phyloP scores from a whole-genome alignment of 2,888 invertebrate species.

The Caenorhabditis wallacei region DNA sequence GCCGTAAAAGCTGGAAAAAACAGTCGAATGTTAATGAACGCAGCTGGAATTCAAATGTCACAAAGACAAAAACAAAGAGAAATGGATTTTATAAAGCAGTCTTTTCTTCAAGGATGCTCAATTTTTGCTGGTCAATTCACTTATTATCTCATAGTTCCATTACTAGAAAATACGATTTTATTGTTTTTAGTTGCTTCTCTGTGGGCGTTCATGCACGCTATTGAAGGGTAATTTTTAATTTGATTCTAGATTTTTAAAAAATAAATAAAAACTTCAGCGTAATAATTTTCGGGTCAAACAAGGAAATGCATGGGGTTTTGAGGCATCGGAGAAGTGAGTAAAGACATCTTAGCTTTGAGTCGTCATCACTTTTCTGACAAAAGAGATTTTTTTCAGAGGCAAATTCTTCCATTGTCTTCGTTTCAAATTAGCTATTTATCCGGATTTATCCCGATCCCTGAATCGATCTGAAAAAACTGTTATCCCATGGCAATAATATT shows the following conservation, averaged over 20 bases:
- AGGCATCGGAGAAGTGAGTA: slow-evolving; percentile 19
- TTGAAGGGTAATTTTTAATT: slow-evolving; percentile 47
- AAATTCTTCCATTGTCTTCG: slow-evolving; percentile 8
- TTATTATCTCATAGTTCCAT: slow-evolving; percentile 40
- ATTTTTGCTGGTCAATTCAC: slow-evolving; percentile 44
- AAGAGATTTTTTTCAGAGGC: background rate
- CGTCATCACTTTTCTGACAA: background rate
- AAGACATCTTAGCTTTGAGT: too few species aligned
- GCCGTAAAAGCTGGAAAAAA: slow-evolving; percentile 44
- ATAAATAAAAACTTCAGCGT: slow-evolving; percentile 10
- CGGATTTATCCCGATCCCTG: too few species aligned
- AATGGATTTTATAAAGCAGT: slow-evolving; percentile 38
- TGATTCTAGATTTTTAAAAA: background rate
- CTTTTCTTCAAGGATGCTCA: slow-evolving; percentile 41
- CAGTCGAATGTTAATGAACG: slow-evolving; percentile 44
- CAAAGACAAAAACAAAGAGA: slow-evolving; percentile 40
- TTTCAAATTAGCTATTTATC: background rate
- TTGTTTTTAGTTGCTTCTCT: slow-evolving; percentile 22
- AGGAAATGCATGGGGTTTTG: slow-evolving; percentile 34
- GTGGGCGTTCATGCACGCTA: slow-evolving; percentile 45
- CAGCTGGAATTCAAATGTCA: slow-evolving; percentile 46
- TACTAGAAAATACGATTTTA: slow-evolving; percentile 4
- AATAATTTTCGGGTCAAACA: slow-evolving; percentile 29
- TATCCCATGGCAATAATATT: background rate
- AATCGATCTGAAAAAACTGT: too few species aligned